Evolutionary conservation across 2,888 invertebrate species (phyloP), one percentile per base, ranked within the genome.

Genomic region (Heteromurus nitidus): DNA sequence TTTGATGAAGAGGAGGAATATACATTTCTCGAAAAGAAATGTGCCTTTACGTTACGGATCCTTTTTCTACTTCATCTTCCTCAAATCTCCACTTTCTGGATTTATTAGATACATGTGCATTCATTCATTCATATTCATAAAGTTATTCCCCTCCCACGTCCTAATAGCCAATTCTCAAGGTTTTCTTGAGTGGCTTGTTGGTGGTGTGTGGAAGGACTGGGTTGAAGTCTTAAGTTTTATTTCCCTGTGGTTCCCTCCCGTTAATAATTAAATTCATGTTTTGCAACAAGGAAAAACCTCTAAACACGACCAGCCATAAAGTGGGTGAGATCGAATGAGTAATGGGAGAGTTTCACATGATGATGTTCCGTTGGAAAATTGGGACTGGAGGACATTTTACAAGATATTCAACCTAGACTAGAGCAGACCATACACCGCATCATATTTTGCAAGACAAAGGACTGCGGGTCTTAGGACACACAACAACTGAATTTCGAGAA

Each of bases 51-150:
- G 11, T 55, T 26, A 55, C 55, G 13, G 13, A 24, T 26, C 22
- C 9, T 55, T 50, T 50, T 50, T 36, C 50, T 13, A 13, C 24
- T 18, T n/a, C 31, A 24, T 36, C 62, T n/a, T 62, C 62, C 20
- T 36, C 62, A 62, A 31, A 62, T 62, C 62, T 62, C 26, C 55
- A 18, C 7, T 24, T 64, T 64, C 26, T 24, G 44, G 64, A 64
- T 36, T 22, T 44, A 64, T 62, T 62, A 31, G 13, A 62, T 62
- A 18, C 18, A 62, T 22, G 18, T 50, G 58, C 3, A 31, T 31
- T 24, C 36, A 68, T 68, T 67, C 72, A 74, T 74, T 74, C 70
- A 75, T 81, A 75, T 81, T 81, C 81, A 81, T 75, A 67, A 24
- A 13, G 55, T 55, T 68, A 68, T 58, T 58, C 42, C 36, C 26